phyloP scores from a whole-genome alignment of 2,113 vertebrate species.

The Athene cunicularia region DNA sequence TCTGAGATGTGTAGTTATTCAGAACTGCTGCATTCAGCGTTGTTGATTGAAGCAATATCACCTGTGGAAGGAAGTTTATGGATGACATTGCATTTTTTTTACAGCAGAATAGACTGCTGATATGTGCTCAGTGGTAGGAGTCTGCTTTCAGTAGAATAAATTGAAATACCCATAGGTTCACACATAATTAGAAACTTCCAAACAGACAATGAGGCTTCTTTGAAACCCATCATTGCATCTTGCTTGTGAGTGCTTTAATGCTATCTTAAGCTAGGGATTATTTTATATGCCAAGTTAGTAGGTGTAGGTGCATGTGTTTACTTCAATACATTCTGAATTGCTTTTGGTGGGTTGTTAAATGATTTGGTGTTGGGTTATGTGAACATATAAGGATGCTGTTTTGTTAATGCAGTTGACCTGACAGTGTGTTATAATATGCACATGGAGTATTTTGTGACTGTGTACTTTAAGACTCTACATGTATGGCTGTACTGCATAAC shows the following conservation, averaged over 20 bases:
- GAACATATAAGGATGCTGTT: slow-evolving; percentile 28
- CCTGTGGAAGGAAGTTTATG: not conserved
- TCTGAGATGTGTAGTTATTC: not conserved
- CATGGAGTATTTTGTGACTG: not conserved
- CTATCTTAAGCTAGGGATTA: slow-evolving; percentile 25
- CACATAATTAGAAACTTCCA: slow-evolving; percentile 16
- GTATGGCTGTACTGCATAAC: not conserved
- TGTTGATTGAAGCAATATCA: not conserved
- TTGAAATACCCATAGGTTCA: not conserved
- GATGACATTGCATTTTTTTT: not conserved
- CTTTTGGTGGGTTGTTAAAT: slow-evolving; percentile 22
- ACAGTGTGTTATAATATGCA: not conserved
- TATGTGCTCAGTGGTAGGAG: not conserved
- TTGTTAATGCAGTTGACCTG: slow-evolving; percentile 31
- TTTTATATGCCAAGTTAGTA: slow-evolving; percentile 57
- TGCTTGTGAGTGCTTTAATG: not conserved
- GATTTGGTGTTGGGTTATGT: slow-evolving; percentile 49
- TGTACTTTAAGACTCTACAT: not conserved
- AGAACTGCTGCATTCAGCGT: not conserved
- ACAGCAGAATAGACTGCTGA: not conserved
- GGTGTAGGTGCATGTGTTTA: slow-evolving; percentile 27
- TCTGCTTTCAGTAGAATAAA: not conserved
- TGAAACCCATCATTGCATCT: slow-evolving; percentile 19
- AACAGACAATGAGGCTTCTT: not conserved
- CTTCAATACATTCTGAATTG: slow-evolving; percentile 47